Conservation (phyloP, 2,888 invertebrate genomes). For the Hymenopus coronatus region DNA sequence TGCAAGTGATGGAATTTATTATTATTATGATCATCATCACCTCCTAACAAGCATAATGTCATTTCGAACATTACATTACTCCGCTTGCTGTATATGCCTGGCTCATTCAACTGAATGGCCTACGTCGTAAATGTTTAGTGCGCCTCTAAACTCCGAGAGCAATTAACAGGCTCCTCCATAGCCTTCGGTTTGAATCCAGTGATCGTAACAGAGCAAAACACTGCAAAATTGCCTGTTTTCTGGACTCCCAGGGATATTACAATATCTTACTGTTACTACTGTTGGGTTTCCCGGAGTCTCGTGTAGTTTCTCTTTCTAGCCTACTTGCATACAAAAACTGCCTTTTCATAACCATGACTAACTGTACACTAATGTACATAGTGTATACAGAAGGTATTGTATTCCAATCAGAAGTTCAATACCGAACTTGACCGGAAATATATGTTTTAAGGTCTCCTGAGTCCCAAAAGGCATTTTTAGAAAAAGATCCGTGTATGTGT, state of each 20-base stretch:
- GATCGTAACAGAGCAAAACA: constrained; percentile 4
- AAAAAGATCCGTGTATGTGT: too few relatives aligned
- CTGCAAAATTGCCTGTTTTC: neutral
- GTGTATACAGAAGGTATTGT: too few relatives aligned
- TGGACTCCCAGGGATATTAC: neutral
- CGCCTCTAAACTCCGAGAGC: neutral
- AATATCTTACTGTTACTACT: neutral
- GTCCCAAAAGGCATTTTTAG: too few relatives aligned
- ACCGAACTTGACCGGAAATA: too few relatives aligned
- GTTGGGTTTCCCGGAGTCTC: neutral
- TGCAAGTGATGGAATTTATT: too few relatives aligned
- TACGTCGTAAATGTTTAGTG: constrained; percentile 9
- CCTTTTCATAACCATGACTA: too few relatives aligned
- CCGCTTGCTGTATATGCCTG: neutral
- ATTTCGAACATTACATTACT: neutral
- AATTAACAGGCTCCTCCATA: constrained; percentile 1
- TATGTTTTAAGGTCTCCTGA: too few relatives aligned
- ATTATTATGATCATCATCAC: too few relatives aligned
- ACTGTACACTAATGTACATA: too few relatives aligned
- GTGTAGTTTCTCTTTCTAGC: too few relatives aligned
- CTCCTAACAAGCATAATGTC: neutral
- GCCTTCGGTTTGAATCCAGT: neutral
- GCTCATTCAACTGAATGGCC: neutral
- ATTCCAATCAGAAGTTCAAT: too few relatives aligned
- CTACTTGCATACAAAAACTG: too few relatives aligned